These are phyloP conservation scores for Drosophila diplacantha DNA, from an alignment of 2,888 invertebrate species.

Conservation along the genomic window DNA sequence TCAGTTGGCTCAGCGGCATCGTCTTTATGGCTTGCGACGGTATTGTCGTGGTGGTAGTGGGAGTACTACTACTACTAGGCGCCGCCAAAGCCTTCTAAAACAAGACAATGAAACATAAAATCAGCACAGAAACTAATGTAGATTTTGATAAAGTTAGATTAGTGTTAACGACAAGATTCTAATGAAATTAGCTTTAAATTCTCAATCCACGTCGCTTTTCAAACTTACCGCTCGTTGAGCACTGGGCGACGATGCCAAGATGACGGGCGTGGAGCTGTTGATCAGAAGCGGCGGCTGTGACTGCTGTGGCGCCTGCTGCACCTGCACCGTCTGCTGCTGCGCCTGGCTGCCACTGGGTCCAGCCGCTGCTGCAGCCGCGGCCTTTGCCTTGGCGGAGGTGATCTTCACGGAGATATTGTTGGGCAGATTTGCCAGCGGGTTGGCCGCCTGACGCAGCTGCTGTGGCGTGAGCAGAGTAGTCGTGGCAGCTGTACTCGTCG, in stretches of 20 bases:
- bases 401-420: conserved; percentile 77
- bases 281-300: conserved; percentile 74
- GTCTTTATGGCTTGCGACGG: conserved; percentile 74
- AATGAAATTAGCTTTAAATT: neutral
- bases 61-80: conserved; percentile 52
- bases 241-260: conserved; percentile 70
- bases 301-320: conserved; percentile 57
- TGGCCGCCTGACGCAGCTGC: conserved; percentile 66
- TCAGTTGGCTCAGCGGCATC: conserved; percentile 75
- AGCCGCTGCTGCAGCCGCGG: conserved; percentile 50
- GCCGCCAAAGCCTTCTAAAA: conserved; percentile 65
- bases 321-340: conserved; percentile 52
- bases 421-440: conserved; percentile 75
- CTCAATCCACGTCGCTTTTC: too few species aligned
- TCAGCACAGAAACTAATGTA: neutral
- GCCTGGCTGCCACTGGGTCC: conserved; percentile 34
- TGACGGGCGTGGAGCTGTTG: conserved; percentile 75
- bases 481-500: conserved; percentile 47
- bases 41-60: conserved; percentile 65
- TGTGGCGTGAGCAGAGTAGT: conserved; percentile 61
- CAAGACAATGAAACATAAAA: neutral
- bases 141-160: neutral
- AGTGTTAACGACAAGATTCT: neutral
- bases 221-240: conserved; percentile 64
- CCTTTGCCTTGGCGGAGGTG: conserved; percentile 73